phyloP scores from a whole-genome alignment of 2,113 vertebrate genomes.

The Antigone vipio region DNA sequence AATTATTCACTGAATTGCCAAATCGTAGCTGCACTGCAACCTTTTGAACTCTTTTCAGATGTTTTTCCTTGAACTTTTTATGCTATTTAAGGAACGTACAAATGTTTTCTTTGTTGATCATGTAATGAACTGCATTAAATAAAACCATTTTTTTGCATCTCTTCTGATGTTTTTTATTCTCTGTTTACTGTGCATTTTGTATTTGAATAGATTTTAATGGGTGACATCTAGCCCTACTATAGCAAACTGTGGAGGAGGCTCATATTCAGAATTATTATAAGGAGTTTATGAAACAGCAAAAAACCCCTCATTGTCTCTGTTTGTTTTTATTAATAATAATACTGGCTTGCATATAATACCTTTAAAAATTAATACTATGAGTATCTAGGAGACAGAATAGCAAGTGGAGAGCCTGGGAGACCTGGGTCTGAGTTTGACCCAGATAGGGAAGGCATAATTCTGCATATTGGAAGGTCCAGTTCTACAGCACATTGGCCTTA shows the following conservation, averaged over 20 bases:
- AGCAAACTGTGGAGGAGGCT: not conserved
- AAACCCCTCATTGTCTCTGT: not conserved
- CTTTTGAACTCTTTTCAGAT: not conserved
- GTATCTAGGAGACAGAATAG: not conserved
- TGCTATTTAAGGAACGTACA: not conserved
- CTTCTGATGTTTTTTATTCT: not conserved
- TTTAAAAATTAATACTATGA: not conserved
- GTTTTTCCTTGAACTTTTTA: not conserved
- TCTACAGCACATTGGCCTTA: not conserved
- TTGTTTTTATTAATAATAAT: not conserved
- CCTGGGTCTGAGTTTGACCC: not conserved
- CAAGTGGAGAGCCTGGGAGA: not conserved
- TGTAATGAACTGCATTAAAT: not conserved
- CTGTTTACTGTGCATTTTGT: not conserved
- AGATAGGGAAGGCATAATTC: not conserved
- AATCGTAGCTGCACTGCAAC: not conserved
- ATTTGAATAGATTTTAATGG: not conserved
- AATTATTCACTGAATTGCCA: not conserved
- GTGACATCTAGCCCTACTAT: not conserved
- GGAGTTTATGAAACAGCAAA: conserved; percentile 6
- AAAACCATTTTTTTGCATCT: not conserved
- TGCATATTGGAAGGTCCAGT: not conserved
- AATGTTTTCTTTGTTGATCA: not conserved
- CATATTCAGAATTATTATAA: not conserved
- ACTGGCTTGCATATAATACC: not conserved